A percentile compares a stretch with the other conserved stretches of the same genome.
Conservation (phyloP, 2,888 invertebrate genomes). For the Scaptomyza caliginosa region DNA sequence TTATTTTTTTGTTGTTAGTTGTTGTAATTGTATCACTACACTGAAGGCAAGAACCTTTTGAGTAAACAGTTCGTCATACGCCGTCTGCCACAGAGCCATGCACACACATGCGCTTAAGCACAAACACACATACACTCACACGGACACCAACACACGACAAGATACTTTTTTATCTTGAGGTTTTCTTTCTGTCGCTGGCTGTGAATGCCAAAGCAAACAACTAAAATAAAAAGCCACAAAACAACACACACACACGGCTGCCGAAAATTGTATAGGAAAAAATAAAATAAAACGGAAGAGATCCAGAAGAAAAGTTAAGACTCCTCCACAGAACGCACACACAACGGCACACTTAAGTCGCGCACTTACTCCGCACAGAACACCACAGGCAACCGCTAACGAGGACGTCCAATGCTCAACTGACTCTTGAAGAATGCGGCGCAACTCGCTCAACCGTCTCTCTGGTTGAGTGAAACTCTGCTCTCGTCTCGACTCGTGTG, state of each 20-base stretch:
- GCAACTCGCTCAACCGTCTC: conserved; percentile 45
- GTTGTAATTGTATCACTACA: conserved; percentile 70
- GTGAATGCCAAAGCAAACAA: conserved; percentile 25
- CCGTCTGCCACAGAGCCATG: conserved; percentile 28
- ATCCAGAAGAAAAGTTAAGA: conserved; percentile 62
- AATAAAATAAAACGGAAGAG: conserved; percentile 27
- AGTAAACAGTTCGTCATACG: conserved; percentile 58
- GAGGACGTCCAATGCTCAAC: conserved; percentile 83
- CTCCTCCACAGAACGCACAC: conserved; percentile 49
- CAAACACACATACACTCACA: conserved; percentile 15
- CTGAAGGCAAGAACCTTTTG: conserved; percentile 76
- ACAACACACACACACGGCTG: not conserved
- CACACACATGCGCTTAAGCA: conserved; percentile 17
- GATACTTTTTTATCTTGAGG: conserved; percentile 69
- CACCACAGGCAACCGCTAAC: conserved; percentile 78
- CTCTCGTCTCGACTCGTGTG: conserved; percentile 3
- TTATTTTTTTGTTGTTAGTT: conserved; percentile 38
- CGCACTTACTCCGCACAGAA: conserved; percentile 60
- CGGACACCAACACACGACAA: conserved; percentile 30
- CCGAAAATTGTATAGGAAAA: conserved; percentile 33
- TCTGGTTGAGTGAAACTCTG: conserved; percentile 69
- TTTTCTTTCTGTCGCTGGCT: conserved; percentile 52
- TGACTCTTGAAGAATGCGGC: conserved; percentile 69
- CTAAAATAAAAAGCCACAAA: conserved; percentile 8
- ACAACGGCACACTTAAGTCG: conserved; percentile 8